Percentiles rank a stretch among this genome's conserved stretches.
These are phyloP conservation scores for Noctua janthe DNA, from an alignment of 2,888 invertebrate species.

Conservation along the genomic window DNA sequence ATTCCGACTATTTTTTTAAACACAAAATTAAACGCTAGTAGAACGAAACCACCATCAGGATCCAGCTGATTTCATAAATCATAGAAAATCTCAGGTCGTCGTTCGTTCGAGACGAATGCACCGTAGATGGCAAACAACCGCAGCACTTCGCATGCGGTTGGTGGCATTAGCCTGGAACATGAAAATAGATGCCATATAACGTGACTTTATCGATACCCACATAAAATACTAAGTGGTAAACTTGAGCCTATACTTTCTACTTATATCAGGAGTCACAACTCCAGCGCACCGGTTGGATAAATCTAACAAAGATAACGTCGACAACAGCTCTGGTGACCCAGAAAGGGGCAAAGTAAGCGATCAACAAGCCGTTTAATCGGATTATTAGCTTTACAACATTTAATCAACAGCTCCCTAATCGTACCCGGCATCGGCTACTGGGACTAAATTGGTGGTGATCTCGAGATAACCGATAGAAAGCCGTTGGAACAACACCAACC, in stretches of 20 bases:
- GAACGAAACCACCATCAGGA: background rate
- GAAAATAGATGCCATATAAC: conserved; percentile 75
- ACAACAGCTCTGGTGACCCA: conserved; percentile 71
- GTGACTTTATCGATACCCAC: conserved; percentile 72
- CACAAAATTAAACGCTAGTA: background rate
- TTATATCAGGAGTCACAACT: conserved; percentile 62
- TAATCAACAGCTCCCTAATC: conserved; percentile 80
- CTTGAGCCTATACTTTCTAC: conserved; percentile 57
- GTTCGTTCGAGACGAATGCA: conserved; percentile 81
- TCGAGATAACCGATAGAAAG: conserved; percentile 87
- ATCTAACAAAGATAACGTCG: conserved; percentile 64
- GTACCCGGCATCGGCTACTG: conserved; percentile 79
- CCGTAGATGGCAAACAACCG: conserved; percentile 79
- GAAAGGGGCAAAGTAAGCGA: conserved; percentile 71
- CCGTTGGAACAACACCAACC: conserved; percentile 83
- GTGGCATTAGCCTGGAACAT: conserved; percentile 75
- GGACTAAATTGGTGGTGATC: conserved; percentile 82
- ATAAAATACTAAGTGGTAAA: conserved; percentile 62
- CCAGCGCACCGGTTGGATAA: conserved; percentile 57
- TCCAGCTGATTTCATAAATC: conserved; percentile 67
- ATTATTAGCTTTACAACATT: conserved; percentile 81
- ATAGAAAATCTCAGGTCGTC: conserved; percentile 75
- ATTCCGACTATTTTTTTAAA: background rate
- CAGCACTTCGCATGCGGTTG: conserved; percentile 80
- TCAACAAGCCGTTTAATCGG: conserved; percentile 77